Base-by-base conservation (phyloP, 2,888 invertebrate species). In the Hemithea aestivaria region DNA sequence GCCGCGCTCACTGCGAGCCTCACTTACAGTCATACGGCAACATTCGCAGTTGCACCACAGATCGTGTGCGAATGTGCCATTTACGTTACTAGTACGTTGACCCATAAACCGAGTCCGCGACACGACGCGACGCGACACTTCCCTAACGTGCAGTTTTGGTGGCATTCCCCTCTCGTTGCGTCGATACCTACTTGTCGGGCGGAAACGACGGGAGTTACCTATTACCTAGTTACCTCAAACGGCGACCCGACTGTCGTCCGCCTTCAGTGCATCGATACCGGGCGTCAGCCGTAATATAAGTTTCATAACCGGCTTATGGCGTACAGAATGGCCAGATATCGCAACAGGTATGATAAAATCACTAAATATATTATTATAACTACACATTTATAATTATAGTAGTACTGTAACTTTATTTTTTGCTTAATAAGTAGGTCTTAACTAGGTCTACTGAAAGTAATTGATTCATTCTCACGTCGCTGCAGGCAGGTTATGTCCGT, bases 1-100 rank as follows among this genome's bases (percentile, higher is more conserved):
- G 61, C 46, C 35, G 34, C 26, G 46, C 53, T 60, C 65, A 34
- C 55, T 36, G 33, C 29, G 32, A 33, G 27, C 34, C 59, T 66
- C 62, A 61, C 62, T 68, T 66, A 52, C 73, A 84, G 88, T 88
- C 84, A 84, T 71, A 82, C 84, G 82, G 79, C 81, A 76, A 73
- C 82, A 76, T 73, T 82, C 84, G 81, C 74, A 74, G 80, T 75
- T 72, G 80, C 72, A 64, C 58, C 56, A 78, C 73, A 73, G 59
- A 59, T 68, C 57, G 54, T 55, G 53, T 62, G 66, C 61, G 44
- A 63, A 58, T 61, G 53, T 47, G 38, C 24, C 30, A 39, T 29
- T 45, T 25, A 23, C 37, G 38, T 31, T 27, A 33, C 22, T 20
- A 22, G 20, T 9, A 30, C 23, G 10, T 32, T 40, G 31, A 25